These are phyloP conservation scores for Thaumatotibia leucotreta DNA, from an alignment of 1,140 invertebrate species.

Conservation along the genomic window DNA sequence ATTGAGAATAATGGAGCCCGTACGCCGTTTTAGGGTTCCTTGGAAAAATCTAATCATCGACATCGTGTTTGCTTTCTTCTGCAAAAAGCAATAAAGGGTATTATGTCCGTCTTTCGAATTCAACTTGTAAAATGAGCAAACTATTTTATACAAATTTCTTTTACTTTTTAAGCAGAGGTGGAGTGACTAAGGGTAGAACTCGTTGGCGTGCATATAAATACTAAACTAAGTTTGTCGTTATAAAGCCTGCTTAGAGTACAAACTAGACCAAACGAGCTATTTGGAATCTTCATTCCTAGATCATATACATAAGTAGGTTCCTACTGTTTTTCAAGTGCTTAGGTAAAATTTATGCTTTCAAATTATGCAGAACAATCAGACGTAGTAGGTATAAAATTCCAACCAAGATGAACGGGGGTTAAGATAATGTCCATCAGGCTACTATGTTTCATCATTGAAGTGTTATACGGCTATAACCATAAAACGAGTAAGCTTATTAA, in stretches of 20 bases:
- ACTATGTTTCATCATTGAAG: not conserved
- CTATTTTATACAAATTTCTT: not conserved
- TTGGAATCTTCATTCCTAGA: too few relatives aligned
- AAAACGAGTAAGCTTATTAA: not conserved
- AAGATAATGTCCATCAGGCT: not conserved
- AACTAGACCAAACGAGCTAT: too few relatives aligned
- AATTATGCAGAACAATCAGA: not conserved
- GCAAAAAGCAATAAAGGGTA: constrained; percentile 15
- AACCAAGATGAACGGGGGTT: not conserved
- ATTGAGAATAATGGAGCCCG: constrained; percentile 71
- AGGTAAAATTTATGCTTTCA: too few relatives aligned
- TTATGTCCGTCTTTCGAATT: not conserved
- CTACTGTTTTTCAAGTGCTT: too few relatives aligned
- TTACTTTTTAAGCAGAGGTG: too few relatives aligned
- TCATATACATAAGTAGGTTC: too few relatives aligned
- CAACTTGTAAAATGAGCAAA: not conserved
- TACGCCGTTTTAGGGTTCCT: constrained; percentile 54
- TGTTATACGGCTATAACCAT: not conserved
- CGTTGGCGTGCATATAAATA: too few relatives aligned
- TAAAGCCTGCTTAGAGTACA: too few relatives aligned
- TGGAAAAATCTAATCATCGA: constrained; percentile 30
- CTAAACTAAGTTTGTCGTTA: too few relatives aligned
- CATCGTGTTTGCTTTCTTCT: constrained; percentile 27
- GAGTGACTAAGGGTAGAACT: too few relatives aligned
- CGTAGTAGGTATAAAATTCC: not conserved